Evolutionary conservation across 53 echinoderm and acorn worm genomes (phyloP).

Genomic region (Antedon mediterranea): DNA sequence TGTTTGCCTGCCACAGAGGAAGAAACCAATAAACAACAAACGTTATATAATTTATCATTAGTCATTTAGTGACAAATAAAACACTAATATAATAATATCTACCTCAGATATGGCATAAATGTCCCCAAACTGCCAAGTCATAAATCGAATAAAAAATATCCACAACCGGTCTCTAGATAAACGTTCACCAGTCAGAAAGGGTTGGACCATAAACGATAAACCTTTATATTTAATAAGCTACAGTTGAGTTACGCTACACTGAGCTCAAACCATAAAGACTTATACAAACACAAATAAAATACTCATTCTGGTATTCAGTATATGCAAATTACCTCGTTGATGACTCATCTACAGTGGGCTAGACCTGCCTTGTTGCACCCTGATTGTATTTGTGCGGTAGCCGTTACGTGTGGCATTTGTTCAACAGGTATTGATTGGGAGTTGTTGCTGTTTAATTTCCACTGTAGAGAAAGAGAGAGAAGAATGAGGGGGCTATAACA

Average conservation of each 20-base stretch:
- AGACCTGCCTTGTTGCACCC: not conserved
- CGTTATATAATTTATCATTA: too few species aligned
- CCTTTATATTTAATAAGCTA: not conserved
- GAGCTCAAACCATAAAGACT: not conserved
- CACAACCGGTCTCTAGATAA: not conserved
- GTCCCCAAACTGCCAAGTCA: not conserved
- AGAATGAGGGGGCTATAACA: too few species aligned
- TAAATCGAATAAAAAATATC: not conserved
- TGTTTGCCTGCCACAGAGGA: too few species aligned
- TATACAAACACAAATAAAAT: not conserved
- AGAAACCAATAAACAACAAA: too few species aligned
- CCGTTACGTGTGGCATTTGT: not conserved
- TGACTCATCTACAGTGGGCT: not conserved
- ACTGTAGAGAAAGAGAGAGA: too few species aligned
- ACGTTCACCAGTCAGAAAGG: too few species aligned
- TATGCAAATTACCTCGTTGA: not conserved
- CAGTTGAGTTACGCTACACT: not conserved
- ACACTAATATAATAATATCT: not conserved
- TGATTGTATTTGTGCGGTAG: not conserved
- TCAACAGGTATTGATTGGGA: too few species aligned
- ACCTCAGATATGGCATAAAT: not conserved
- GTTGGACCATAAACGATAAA: not conserved
- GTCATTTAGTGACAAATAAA: too few species aligned
- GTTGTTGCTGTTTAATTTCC: too few species aligned
- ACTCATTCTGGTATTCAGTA: not conserved